phyloP scores from a whole-genome alignment of 2,113 vertebrate genomes.

The Indri indri region DNA sequence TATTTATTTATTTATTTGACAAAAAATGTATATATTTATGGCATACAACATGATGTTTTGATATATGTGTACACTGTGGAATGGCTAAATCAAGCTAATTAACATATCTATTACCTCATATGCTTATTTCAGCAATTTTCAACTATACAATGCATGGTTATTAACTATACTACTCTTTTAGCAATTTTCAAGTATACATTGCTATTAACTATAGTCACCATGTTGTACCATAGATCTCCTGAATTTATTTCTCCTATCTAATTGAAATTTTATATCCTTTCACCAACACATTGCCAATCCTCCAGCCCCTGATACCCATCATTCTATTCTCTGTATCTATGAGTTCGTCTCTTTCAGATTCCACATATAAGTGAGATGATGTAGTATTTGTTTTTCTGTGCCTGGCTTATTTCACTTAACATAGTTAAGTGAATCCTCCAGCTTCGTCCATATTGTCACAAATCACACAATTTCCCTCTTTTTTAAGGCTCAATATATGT shows the following conservation, averaged over 20 bases:
- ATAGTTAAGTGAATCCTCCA: not conserved
- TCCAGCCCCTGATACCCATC: not conserved
- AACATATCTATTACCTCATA: not conserved
- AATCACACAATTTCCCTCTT: not conserved
- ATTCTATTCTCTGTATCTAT: not conserved
- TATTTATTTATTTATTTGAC: not conserved
- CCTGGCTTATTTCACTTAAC: not conserved
- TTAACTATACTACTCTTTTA: not conserved
- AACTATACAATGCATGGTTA: not conserved
- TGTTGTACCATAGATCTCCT: not conserved
- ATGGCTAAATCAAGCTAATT: not conserved
- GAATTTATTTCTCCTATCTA: not conserved
- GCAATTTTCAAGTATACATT: not conserved
- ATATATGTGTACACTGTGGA: not conserved
- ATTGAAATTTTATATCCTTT: not conserved
- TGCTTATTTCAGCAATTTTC: not conserved
- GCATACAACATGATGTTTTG: not conserved
- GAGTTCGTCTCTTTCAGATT: not conserved
- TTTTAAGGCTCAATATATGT: too few species aligned
- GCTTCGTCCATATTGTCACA: not conserved
- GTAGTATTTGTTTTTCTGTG: not conserved
- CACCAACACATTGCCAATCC: not conserved
- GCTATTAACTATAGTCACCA: not conserved
- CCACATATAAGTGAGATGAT: not conserved
- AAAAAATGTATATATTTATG: not conserved